Percentiles rank a stretch among this genome's conserved stretches.
Evolutionary conservation across 2,888 invertebrate species (phyloP).

Genomic region (Achlya flavicornis): DNA sequence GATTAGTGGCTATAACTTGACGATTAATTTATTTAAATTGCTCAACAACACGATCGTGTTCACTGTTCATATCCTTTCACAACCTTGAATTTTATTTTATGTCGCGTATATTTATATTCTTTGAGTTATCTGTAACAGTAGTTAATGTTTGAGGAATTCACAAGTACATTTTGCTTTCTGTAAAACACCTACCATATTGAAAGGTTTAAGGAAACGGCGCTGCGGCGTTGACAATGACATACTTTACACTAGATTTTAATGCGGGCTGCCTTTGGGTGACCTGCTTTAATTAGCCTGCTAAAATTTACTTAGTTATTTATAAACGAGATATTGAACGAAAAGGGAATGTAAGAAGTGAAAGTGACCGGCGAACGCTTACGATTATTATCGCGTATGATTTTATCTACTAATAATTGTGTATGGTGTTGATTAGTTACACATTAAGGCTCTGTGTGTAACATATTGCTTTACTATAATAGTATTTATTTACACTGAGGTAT

Average conservation of each 20-base stretch:
- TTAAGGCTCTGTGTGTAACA: too few species aligned
- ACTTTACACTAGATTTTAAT: constrained; percentile 23
- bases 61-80: constrained; percentile 27
- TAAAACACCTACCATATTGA: constrained; percentile 39
- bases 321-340: background rate
- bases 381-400: too few species aligned
- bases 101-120: constrained; percentile 10
- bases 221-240: constrained; percentile 45
- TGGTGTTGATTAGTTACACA: too few species aligned
- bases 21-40: constrained; percentile 23
- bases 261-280: background rate
- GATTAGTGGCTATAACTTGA: constrained; percentile 11
- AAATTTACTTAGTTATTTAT: background rate
- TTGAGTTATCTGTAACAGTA: constrained; percentile 20
- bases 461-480: too few species aligned
- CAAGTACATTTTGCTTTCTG: constrained; percentile 36
- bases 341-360: background rate
- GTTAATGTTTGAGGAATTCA: constrained; percentile 22
- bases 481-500: too few species aligned
- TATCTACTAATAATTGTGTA: too few species aligned
- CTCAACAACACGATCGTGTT: constrained; percentile 20
- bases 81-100: constrained; percentile 34
- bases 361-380: too few species aligned
- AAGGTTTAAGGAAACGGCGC: constrained; percentile 50
- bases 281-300: background rate